These are phyloP conservation scores for Drymodes brunneopygia DNA, from an alignment of 2,113 vertebrate genomes.

Conservation along the genomic window DNA sequence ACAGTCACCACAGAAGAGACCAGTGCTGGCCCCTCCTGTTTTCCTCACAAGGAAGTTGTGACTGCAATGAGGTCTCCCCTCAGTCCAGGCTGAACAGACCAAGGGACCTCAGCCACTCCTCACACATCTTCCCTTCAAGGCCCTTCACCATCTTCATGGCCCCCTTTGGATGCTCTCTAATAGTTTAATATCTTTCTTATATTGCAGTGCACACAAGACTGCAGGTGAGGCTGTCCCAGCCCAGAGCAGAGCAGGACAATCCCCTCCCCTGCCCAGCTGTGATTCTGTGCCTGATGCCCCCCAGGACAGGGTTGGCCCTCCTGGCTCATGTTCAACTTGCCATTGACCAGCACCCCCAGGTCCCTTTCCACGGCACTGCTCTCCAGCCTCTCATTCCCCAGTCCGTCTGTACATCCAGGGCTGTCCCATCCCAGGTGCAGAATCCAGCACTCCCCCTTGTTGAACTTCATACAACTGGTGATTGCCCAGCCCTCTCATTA, in stretches of 20 bases:
- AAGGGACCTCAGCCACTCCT: not conserved
- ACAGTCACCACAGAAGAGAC: not conserved
- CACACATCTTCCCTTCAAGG: fast-evolving
- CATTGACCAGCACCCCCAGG: fast-evolving
- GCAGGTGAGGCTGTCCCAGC: not conserved
- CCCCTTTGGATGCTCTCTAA: not conserved
- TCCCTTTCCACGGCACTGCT: not conserved
- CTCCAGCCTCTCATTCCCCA: not conserved
- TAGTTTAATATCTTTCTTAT: not conserved
- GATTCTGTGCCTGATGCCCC: not conserved
- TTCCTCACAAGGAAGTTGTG: fast-evolving
- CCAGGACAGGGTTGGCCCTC: fast-evolving
- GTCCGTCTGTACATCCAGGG: not conserved
- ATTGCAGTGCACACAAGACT: not conserved
- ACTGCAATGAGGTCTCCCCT: not conserved
- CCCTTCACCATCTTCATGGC: not conserved
- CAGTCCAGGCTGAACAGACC: not conserved
- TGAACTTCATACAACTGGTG: fast-evolving
- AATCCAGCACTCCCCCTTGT: too few relatives aligned
- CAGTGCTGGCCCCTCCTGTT: not conserved
- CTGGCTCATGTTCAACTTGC: too few relatives aligned
- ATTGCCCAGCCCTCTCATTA: too few relatives aligned
- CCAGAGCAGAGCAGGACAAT: not conserved
- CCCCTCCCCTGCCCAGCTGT: fast-evolving
- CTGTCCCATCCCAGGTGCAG: not conserved